Evolutionary conservation across 2,888 invertebrate species (phyloP).

Genomic region (Crocallis elinguaria): DNA sequence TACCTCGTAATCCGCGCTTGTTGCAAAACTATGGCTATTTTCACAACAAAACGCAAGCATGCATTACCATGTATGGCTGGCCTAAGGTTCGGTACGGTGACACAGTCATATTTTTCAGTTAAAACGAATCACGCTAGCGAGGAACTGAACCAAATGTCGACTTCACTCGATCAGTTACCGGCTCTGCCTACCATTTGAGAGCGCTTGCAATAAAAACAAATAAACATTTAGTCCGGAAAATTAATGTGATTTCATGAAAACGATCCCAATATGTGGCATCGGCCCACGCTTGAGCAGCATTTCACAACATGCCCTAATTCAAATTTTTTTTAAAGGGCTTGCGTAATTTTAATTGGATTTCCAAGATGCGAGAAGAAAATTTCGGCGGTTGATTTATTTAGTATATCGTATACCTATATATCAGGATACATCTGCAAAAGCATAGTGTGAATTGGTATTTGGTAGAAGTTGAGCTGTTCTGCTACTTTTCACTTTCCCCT

Average conservation of each 20-base stretch:
- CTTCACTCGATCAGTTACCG: conserved; percentile 7
- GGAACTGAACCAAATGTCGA: not conserved
- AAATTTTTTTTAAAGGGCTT: conserved; percentile 2
- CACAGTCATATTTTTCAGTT: no score
- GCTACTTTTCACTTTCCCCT: no score
- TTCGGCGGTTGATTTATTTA: not conserved
- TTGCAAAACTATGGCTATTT: no score
- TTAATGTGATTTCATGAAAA: conserved; percentile 26
- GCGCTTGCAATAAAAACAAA: conserved; percentile 14
- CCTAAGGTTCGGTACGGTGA: no score
- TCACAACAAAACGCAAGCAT: no score
- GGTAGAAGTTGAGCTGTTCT: no score
- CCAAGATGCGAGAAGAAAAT: conserved; percentile 2
- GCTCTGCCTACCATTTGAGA: conserved; percentile 1
- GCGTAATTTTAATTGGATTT: conserved; percentile 13
- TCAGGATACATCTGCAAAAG: no score
- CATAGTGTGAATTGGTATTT: no score
- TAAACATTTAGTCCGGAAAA: conserved; percentile 20
- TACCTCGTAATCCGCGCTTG: no score
- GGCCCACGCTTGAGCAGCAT: conserved; percentile 14
- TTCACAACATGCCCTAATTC: conserved; percentile 30
- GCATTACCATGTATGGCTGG: no score
- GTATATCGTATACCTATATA: no score
- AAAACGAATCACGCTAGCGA: no score
- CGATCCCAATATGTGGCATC: conserved; percentile 20